Percentiles rank a stretch among this genome's conserved stretches.
phyloP scores from a whole-genome alignment of 2,113 vertebrate species.

The Podiceps cristatus region DNA sequence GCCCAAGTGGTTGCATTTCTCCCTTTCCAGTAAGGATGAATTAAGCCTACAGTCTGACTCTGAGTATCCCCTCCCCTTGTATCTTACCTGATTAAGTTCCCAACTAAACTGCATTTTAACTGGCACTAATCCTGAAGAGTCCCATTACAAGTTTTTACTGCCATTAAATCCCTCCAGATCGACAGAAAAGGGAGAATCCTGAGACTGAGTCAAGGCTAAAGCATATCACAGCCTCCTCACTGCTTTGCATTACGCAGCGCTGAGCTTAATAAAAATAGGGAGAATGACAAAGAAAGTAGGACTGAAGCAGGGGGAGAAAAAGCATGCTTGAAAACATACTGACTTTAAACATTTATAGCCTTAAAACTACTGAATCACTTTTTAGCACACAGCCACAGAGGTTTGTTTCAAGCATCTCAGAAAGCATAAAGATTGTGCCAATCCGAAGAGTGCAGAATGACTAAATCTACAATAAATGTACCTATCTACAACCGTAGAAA shows the following conservation, averaged over 20 bases:
- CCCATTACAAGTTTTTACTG: slow-evolving; percentile 17
- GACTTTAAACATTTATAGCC: slow-evolving; percentile 29
- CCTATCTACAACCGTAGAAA: background rate
- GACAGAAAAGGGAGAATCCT: background rate
- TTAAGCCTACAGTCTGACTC: background rate
- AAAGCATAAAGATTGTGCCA: background rate
- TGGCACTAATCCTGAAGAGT: background rate
- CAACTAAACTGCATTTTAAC: background rate
- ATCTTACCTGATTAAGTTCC: background rate
- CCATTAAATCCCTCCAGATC: background rate
- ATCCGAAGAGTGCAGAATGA: background rate
- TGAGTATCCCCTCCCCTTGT: background rate
- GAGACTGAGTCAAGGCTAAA: background rate
- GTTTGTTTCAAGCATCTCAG: background rate
- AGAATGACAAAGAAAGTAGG: background rate
- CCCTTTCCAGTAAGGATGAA: background rate
- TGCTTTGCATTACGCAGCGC: background rate
- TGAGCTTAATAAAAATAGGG: background rate
- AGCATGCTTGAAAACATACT: background rate
- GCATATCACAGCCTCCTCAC: background rate
- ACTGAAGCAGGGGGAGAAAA: background rate
- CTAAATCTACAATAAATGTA: background rate
- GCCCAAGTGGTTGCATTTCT: background rate
- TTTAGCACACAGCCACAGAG: background rate
- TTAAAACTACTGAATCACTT: slow-evolving; percentile 28